These are phyloP conservation scores for Phymanthus crucifer DNA, from an alignment of 92 coral and sea anemone species.

Conservation along the genomic window DNA sequence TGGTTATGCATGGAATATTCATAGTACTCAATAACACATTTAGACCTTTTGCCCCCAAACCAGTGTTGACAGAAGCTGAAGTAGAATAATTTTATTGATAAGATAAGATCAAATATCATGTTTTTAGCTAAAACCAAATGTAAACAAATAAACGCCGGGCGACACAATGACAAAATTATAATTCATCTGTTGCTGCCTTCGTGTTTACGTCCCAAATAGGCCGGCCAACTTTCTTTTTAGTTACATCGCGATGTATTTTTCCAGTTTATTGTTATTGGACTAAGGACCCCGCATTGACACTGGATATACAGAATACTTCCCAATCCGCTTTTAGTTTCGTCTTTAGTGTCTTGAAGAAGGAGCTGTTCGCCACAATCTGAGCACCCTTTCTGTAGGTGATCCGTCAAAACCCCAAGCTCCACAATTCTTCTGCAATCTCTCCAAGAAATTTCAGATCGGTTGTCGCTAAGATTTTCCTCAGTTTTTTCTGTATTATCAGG, in stretches of 20 bases:
- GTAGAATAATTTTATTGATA: neutral
- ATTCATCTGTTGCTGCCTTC: slow-evolving; percentile 43
- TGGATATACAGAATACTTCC: slow-evolving; percentile 16
- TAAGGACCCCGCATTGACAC: slow-evolving; percentile 13
- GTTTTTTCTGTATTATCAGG: slow-evolving; percentile 1
- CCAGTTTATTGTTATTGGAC: neutral
- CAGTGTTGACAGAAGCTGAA: slow-evolving; percentile 15
- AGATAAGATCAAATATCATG: neutral
- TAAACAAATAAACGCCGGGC: neutral
- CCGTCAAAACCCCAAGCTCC: slow-evolving; percentile 40
- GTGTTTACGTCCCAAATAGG: slow-evolving; percentile 43
- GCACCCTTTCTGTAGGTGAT: slow-evolving; percentile 44
- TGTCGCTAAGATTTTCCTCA: neutral
- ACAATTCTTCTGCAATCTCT: slow-evolving; percentile 55
- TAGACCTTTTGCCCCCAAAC: slow-evolving; percentile 42
- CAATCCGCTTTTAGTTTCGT: slow-evolving; percentile 14
- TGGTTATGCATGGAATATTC: slow-evolving; percentile 45
- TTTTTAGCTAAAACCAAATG: neutral
- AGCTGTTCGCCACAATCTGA: slow-evolving; percentile 26
- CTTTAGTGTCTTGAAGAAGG: neutral
- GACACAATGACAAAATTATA: neutral
- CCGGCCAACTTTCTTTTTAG: slow-evolving; percentile 17
- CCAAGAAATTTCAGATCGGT: slow-evolving; percentile 16
- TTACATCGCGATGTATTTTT: slow-evolving; percentile 23
- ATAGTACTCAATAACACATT: slow-evolving; percentile 33